Conservation (phyloP, 2,113 vertebrate genomes). For the Trichomycterus rosablanca region DNA sequence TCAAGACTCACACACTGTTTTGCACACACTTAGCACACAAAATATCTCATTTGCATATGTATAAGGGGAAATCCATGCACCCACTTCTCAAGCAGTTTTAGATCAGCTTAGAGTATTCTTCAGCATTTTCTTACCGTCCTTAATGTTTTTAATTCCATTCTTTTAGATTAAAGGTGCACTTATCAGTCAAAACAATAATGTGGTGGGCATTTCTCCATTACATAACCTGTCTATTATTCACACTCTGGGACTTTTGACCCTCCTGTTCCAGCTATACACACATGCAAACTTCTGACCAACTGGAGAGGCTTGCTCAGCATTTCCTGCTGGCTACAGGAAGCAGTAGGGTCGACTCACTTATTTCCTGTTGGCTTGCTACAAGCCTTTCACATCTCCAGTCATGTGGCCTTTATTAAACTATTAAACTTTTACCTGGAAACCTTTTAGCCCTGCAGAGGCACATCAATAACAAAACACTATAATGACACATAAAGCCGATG, state of each 20-base stretch:
- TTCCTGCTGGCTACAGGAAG: constrained; percentile 34
- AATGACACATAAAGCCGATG: too few species aligned
- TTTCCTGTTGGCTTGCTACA: constrained; percentile 85
- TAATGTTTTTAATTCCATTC: too few species aligned
- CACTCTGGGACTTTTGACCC: background rate
- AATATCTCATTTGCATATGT: too few species aligned
- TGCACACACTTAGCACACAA: too few species aligned
- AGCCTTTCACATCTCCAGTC: constrained; percentile 85
- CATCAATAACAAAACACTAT: too few species aligned
- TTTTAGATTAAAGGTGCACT: too few species aligned
- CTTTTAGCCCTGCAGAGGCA: constrained; percentile 73
- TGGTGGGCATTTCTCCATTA: background rate
- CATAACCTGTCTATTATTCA: background rate
- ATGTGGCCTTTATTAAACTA: constrained; percentile 88
- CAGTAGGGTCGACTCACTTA: constrained; percentile 70
- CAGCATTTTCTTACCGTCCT: too few species aligned
- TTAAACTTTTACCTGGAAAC: constrained; percentile 84
- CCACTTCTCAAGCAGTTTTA: too few species aligned
- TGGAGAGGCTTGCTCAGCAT: constrained; percentile 35
- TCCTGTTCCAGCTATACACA: background rate
- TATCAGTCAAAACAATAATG: too few species aligned
- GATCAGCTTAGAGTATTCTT: background rate
- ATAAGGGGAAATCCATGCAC: too few species aligned
- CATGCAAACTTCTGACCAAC: background rate
- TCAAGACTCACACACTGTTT: too few species aligned